Conservation (phyloP, 2,888 invertebrate species). For the Netelia melanura region DNA sequence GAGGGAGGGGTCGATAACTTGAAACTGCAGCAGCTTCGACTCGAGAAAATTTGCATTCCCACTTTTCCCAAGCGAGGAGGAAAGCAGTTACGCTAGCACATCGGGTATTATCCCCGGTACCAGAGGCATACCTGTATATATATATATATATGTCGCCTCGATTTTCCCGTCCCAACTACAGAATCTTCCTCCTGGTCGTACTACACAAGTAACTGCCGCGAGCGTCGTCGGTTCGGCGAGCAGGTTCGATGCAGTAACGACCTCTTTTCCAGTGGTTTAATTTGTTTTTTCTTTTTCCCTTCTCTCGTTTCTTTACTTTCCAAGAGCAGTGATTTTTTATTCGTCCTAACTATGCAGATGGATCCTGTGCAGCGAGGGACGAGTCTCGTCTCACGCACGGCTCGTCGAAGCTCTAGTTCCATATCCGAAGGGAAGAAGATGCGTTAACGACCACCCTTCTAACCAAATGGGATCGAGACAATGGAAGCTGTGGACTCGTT, state of each 20-base stretch:
- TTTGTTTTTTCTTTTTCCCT: conserved; percentile 8
- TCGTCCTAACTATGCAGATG: not conserved
- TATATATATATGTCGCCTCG: not conserved
- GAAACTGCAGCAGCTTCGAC: conserved; percentile 14
- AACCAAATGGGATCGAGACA: not conserved
- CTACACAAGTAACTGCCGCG: conserved; percentile 15
- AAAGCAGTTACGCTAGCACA: conserved; percentile 25
- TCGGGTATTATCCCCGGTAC: not conserved
- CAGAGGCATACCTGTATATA: not conserved
- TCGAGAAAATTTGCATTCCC: conserved; percentile 55
- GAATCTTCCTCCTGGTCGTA: not conserved
- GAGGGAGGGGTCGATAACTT: conserved; percentile 32
- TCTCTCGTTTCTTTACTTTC: not conserved
- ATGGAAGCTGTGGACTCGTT: too few species aligned
- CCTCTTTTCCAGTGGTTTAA: conserved; percentile 26
- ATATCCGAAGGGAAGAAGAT: not conserved
- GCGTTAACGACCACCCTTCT: not conserved
- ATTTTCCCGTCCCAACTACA: conserved; percentile 17
- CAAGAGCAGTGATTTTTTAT: conserved; percentile 4
- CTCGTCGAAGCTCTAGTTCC: not conserved
- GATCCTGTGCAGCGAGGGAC: not conserved
- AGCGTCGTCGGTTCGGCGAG: conserved; percentile 4
- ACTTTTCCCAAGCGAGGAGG: conserved; percentile 14
- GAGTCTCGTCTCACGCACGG: conserved; percentile 8
- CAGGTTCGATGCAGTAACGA: conserved; percentile 20